Conservation (phyloP, 2,888 invertebrate genomes). For the Leptopterna dolabrata region DNA sequence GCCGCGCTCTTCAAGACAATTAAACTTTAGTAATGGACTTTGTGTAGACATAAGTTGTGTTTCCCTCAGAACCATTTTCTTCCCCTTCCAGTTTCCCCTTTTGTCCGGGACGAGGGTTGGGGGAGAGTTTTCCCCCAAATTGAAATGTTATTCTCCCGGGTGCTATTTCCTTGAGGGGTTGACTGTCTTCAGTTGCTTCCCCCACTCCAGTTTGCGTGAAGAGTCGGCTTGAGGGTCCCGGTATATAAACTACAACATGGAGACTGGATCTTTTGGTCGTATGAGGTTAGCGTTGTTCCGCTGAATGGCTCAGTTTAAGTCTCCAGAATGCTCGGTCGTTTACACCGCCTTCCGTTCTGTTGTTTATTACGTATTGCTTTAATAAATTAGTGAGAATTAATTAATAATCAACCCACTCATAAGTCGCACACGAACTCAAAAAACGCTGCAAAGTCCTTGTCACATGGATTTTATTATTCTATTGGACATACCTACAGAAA, state of each 20-base stretch:
- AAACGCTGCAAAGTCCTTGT: too few relatives aligned
- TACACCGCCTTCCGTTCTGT: too few relatives aligned
- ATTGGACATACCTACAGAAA: too few relatives aligned
- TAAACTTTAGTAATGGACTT: constrained; percentile 55
- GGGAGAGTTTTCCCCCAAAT: constrained; percentile 10
- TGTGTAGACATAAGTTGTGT: constrained; percentile 54
- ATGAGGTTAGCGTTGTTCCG: too few relatives aligned
- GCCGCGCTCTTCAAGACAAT: constrained; percentile 49
- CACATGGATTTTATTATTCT: too few relatives aligned
- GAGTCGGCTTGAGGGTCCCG: not conserved
- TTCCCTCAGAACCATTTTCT: constrained; percentile 21
- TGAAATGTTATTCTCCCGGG: constrained; percentile 51
- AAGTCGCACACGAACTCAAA: too few relatives aligned
- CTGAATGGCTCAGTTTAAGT: too few relatives aligned
- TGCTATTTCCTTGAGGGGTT: constrained; percentile 35
- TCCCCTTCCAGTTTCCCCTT: not conserved
- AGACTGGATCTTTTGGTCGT: not conserved
- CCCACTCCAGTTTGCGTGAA: not conserved
- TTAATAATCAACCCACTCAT: too few relatives aligned
- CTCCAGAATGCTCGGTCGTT: too few relatives aligned
- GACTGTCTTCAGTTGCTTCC: not conserved
- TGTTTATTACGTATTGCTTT: too few relatives aligned
- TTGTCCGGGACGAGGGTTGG: not conserved
- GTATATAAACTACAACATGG: not conserved
- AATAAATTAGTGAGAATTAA: too few relatives aligned